Evolutionary conservation across 1,140 invertebrate species (phyloP).

Genomic region (Micrasema minimum): DNA sequence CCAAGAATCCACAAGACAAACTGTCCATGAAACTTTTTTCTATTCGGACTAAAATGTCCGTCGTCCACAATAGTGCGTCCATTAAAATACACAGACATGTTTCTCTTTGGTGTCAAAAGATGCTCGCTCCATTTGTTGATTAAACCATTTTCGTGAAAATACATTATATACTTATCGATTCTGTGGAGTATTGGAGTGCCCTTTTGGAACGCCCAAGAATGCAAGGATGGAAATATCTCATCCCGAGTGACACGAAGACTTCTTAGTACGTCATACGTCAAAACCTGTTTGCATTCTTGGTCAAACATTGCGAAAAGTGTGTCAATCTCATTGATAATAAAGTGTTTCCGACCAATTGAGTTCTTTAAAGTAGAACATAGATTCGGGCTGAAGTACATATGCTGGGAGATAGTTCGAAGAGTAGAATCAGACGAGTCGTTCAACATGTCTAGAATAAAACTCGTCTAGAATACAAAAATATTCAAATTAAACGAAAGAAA

Average conservation of each 20-base stretch:
- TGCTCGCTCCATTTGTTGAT: constrained; percentile 13
- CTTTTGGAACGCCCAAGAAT: constrained; percentile 15
- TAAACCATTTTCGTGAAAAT: constrained; percentile 18
- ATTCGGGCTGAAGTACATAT: background rate
- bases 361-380: constrained; percentile 2
- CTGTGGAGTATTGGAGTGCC: background rate
- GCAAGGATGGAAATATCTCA: constrained; percentile 1
- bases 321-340: constrained; percentile 5
- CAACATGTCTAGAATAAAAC: background rate
- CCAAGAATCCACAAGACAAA: constrained; percentile 22
- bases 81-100: background rate
- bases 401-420: background rate
- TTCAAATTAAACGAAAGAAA: too few relatives aligned
- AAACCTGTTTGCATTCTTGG: background rate
- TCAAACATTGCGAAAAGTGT: background rate
- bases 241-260: constrained; percentile 6
- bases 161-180: background rate
- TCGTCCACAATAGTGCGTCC: background rate
- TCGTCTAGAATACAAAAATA: background rate
- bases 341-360: background rate
- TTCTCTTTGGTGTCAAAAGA: background rate
- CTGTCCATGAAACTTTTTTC: constrained; percentile 13
- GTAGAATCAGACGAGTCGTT: constrained; percentile 5
- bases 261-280: background rate
- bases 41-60: background rate